Percentiles rank a stretch among this genome's conserved stretches.
These are phyloP conservation scores for Sphenodon punctatus DNA, from an alignment of 2,797 vertebrate species.

Conservation along the genomic window DNA sequence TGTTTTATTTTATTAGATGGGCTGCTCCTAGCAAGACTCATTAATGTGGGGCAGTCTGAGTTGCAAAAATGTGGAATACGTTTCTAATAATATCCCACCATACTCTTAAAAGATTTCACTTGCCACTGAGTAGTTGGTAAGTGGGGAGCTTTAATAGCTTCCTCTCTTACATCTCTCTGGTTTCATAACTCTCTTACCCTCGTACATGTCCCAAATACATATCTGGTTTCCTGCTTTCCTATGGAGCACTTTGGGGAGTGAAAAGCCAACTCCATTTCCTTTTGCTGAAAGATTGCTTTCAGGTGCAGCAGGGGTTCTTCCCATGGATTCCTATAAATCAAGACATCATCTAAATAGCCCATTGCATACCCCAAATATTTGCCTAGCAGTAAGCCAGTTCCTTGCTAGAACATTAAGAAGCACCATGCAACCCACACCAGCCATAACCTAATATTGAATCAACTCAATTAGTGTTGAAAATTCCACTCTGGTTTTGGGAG, in stretches of 20 bases:
- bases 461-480: constrained; percentile 24
- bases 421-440: constrained; percentile 5
- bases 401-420: constrained; percentile 35
- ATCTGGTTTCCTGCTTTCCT: constrained; percentile 41
- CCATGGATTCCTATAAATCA: constrained; percentile 38
- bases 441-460: constrained; percentile 49
- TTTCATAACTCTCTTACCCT: constrained; percentile 51
- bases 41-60: constrained; percentile 38
- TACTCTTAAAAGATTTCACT: constrained; percentile 56
- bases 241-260: constrained; percentile 33
- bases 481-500: constrained; percentile 43
- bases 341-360: constrained; percentile 27
- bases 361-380: constrained; percentile 26
- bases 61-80: constrained; percentile 36
- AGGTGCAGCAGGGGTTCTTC: constrained; percentile 59
- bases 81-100: constrained; percentile 5
- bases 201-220: constrained; percentile 5
- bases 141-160: constrained; percentile 51
- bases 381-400: constrained; percentile 12
- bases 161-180: constrained; percentile 42
- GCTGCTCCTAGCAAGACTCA: constrained; percentile 67
- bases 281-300: constrained; percentile 65
- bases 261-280: constrained; percentile 40
- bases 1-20: constrained; percentile 65
- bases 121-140: constrained; percentile 46